phyloP scores from a whole-genome alignment of 1,140 invertebrate species.

The Antheraea pernyi region DNA sequence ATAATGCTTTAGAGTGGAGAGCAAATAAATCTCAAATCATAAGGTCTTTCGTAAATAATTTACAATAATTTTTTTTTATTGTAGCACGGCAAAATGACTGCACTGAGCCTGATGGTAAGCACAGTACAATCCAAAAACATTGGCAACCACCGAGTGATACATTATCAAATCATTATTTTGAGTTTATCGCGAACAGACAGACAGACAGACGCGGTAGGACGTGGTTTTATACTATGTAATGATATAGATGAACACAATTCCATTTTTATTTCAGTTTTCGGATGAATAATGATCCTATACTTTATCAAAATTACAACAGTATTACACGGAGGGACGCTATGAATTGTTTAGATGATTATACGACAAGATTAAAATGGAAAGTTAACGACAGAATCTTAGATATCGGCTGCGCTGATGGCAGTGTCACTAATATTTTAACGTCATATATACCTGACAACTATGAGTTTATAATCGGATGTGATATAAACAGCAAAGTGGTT shows the following conservation, averaged over 20 bases:
- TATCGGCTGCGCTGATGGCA: conserved; percentile 9
- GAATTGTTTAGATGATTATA: conserved; percentile 6
- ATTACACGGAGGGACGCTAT: neutral
- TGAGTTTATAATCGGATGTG: conserved; percentile 2
- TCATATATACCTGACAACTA: neutral
- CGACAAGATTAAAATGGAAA: conserved; percentile 1
- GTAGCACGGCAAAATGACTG: no score
- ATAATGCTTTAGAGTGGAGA: no score
- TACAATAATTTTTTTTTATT: no score
- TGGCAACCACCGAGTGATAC: no score
- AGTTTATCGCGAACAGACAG: no score
- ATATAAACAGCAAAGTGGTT: conserved; percentile 3
- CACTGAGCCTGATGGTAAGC: no score
- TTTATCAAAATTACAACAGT: neutral
- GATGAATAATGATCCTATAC: neutral
- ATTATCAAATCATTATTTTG: no score
- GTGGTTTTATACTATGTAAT: no score
- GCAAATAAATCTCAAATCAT: no score
- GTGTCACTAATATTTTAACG: conserved; percentile 6
- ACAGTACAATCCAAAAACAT: no score
- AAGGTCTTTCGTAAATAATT: no score
- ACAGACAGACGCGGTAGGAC: no score
- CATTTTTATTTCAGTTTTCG: conserved; percentile 23
- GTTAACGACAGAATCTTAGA: conserved; percentile 1
- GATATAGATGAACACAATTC: neutral